Conservation (phyloP, 2,113 vertebrate species). For the Jacana jacana region DNA sequence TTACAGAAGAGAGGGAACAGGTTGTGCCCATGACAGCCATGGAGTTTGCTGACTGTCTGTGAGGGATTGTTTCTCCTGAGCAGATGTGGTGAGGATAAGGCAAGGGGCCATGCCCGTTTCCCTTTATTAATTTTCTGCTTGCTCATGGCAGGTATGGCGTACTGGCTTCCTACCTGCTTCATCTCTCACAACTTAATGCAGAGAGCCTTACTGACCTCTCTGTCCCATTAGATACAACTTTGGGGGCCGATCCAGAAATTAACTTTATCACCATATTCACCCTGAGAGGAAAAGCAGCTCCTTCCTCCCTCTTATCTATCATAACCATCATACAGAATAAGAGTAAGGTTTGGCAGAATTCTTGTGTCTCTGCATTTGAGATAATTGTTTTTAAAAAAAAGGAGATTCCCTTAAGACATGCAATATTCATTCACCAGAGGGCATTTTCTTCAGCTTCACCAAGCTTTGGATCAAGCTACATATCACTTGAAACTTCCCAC, state of each 20-base stretch:
- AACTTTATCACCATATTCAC: neutral
- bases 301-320: neutral
- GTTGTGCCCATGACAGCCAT: fast-evolving
- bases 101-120: neutral
- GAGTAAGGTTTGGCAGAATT: neutral
- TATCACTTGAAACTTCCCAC: neutral
- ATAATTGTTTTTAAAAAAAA: neutral
- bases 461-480: neutral
- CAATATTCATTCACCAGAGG: neutral
- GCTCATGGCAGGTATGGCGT: neutral
- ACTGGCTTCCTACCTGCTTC: neutral
- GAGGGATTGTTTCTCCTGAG: neutral
- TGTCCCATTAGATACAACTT: neutral
- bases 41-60: neutral
- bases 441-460: conserved; percentile 24
- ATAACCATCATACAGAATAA: neutral
- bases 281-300: neutral
- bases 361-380: neutral
- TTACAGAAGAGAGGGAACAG: neutral
- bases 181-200: neutral
- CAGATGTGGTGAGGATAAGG: neutral
- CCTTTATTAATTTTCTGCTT: neutral
- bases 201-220: neutral
- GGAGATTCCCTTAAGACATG: neutral
- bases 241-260: neutral